phyloP scores from a whole-genome alignment of 2,888 invertebrate genomes.

The Syritta pipiens region DNA sequence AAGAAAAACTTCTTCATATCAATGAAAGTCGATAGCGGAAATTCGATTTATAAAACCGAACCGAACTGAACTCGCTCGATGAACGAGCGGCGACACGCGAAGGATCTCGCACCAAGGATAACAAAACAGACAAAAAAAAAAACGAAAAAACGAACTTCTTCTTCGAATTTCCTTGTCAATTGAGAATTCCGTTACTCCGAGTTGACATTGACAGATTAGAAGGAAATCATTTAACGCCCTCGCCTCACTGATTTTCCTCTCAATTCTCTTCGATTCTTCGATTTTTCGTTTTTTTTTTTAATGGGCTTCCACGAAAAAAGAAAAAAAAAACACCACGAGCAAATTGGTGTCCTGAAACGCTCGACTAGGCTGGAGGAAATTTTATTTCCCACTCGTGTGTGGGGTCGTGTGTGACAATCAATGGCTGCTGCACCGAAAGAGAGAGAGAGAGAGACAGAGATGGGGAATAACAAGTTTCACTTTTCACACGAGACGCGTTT shows the following conservation, averaged over 20 bases:
- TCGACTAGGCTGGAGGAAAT: slow-evolving; percentile 32
- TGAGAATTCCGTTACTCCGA: slow-evolving; percentile 28
- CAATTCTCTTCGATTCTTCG: not conserved
- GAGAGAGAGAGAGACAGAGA: slow-evolving; percentile 6
- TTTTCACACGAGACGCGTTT: not conserved
- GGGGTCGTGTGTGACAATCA: slow-evolving; percentile 18
- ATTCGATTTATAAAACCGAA: slow-evolving; percentile 43
- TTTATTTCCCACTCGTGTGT: not conserved
- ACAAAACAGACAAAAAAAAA: not conserved
- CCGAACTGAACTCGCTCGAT: not conserved
- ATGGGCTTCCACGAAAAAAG: slow-evolving; percentile 10
- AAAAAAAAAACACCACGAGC: slow-evolving; percentile 26
- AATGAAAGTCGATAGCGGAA: slow-evolving; percentile 25
- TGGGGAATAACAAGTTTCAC: not conserved
- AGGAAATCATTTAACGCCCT: slow-evolving; percentile 46
- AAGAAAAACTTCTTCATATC: slow-evolving; percentile 33
- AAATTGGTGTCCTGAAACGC: slow-evolving; percentile 41
- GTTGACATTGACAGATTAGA: slow-evolving; percentile 59
- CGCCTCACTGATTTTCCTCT: slow-evolving; percentile 1
- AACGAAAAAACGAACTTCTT: not conserved
- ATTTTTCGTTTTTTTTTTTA: not conserved
- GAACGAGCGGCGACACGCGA: no score
- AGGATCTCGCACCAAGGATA: no score
- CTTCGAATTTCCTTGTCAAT: slow-evolving; percentile 33
- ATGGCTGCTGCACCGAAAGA: slow-evolving; percentile 13